A percentile compares a stretch with the other conserved stretches of the same genome.
Evolutionary conservation across 2,113 vertebrate genomes (phyloP).

Genomic region (Lycocorax pyrrhopterus): DNA sequence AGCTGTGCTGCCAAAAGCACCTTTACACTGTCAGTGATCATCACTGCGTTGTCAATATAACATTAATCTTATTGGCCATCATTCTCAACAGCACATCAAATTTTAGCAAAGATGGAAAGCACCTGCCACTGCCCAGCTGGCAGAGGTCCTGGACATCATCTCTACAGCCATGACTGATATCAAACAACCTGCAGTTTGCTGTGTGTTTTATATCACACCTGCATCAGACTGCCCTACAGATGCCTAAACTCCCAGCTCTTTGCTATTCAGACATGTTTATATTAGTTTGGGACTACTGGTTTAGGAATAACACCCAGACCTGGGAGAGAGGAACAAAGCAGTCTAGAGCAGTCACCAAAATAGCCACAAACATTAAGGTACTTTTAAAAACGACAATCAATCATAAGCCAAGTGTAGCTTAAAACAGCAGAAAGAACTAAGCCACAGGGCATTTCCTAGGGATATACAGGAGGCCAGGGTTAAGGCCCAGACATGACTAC

Average conservation of each 20-base stretch:
- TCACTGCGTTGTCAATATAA: not conserved
- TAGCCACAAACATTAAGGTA: constrained; percentile 29
- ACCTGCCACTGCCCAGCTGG: not conserved
- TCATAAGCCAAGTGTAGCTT: constrained; percentile 37
- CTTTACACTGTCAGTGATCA: not conserved
- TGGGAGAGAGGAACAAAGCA: constrained; percentile 1
- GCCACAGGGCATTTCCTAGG: constrained; percentile 64
- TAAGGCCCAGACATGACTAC: constrained; percentile 64
- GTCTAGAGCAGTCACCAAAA: constrained; percentile 12
- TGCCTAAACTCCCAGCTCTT: not conserved
- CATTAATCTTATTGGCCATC: not conserved
- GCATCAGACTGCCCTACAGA: not conserved
- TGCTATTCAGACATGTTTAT: not conserved
- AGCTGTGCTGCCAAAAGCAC: not conserved
- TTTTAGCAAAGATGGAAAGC: not conserved
- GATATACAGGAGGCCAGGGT: constrained; percentile 56
- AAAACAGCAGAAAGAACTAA: constrained; percentile 48
- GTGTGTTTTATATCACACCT: not conserved
- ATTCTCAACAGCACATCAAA: not conserved
- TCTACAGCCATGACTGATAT: not conserved
- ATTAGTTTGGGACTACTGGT: not conserved
- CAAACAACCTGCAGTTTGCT: not conserved
- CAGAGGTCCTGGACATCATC: not conserved
- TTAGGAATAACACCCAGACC: not conserved
- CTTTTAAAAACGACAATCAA: constrained; percentile 36